phyloP scores from a whole-genome alignment of 2,113 vertebrate genomes.

The Oryctolagus cuniculus region mOryCun1.1 NC_091450.1:20273501-20274000 shows the following conservation, averaged over 20 bases:
- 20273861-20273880: background rate
- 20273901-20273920: background rate
- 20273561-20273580: background rate
- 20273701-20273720: background rate
- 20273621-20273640: background rate
- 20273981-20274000: background rate
- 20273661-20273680: rapidly evolving
- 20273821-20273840: background rate
- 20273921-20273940: too few species aligned
- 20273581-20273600: background rate
- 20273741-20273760: background rate
- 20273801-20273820: background rate
- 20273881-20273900: background rate
- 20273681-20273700: too few species aligned
- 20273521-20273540: background rate
- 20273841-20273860: background rate
- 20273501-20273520: background rate
- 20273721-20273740: background rate
- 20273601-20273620: background rate
- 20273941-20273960: background rate
- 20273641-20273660: rapidly evolving
- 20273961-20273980: background rate
- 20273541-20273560: rapidly evolving
- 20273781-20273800: background rate
- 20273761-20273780: background rate